Conservation (phyloP, 2,113 vertebrate genomes). For the Clarias batrachus region DNA sequence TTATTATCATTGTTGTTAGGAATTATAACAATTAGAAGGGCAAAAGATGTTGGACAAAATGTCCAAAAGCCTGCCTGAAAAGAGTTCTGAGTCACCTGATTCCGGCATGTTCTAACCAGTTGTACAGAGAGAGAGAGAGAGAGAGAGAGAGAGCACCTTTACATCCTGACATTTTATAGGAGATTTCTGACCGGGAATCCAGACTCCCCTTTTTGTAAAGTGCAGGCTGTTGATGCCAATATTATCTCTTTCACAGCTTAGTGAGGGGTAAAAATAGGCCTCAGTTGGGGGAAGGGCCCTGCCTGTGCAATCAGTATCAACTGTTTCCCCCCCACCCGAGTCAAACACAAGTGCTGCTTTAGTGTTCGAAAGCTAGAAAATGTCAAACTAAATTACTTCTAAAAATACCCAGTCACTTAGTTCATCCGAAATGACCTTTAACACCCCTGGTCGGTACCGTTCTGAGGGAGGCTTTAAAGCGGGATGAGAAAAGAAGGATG, state of each 20-base stretch:
- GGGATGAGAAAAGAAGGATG: not conserved
- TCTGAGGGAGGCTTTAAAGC: not conserved
- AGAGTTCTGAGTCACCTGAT: not conserved
- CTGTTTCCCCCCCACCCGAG: slow-evolving; percentile 20
- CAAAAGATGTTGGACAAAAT: not conserved
- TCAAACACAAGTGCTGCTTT: slow-evolving; percentile 3
- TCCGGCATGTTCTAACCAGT: not conserved
- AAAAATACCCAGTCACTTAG: not conserved
- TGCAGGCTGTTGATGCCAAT: slow-evolving; percentile 45
- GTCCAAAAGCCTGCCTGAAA: not conserved
- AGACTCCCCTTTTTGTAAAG: slow-evolving; percentile 27
- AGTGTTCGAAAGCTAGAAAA: not conserved
- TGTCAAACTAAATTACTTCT: not conserved
- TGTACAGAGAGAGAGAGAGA: not conserved
- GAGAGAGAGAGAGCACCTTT: not conserved
- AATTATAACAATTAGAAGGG: not conserved
- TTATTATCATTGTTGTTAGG: not conserved
- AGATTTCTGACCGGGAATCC: not conserved
- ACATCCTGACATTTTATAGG: slow-evolving; percentile 1
- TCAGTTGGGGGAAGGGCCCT: slow-evolving; percentile 42
- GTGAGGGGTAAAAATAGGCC: slow-evolving; percentile 53
- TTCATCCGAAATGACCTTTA: not conserved
- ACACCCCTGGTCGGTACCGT: not conserved
- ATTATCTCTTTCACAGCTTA: slow-evolving; percentile 50
- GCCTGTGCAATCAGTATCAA: slow-evolving; percentile 30